Percentiles rank a stretch among this genome's conserved stretches.
phyloP scores from a whole-genome alignment of 2,888 invertebrate genomes.

The Pimpla rufipes region DNA sequence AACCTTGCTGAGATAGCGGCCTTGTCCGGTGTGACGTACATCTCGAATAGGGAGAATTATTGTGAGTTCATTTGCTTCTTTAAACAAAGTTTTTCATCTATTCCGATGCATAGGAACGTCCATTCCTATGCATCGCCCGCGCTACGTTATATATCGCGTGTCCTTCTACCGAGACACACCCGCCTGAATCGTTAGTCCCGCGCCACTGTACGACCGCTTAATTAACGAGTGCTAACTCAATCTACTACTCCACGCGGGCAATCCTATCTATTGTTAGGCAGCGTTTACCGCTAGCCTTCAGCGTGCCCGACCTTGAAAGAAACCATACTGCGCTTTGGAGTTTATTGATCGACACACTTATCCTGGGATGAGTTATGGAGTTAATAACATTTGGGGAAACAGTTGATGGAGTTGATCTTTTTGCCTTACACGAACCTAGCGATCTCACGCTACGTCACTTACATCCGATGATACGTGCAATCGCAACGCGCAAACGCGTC shows the following conservation, averaged over 20 bases:
- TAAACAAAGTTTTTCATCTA: neutral
- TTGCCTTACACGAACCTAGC: neutral
- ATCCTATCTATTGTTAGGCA: slow-evolving; percentile 34
- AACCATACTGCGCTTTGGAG: slow-evolving; percentile 46
- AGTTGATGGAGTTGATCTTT: neutral
- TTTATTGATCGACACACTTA: slow-evolving; percentile 61
- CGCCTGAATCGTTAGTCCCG: slow-evolving; percentile 31
- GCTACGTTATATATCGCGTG: neutral
- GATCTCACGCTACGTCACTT: neutral
- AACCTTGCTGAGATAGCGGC: slow-evolving; percentile 94
- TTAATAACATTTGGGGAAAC: slow-evolving; percentile 24
- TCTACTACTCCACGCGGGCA: slow-evolving; percentile 3
- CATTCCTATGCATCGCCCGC: neutral
- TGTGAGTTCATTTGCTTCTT: slow-evolving; percentile 89
- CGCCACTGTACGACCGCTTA: slow-evolving; percentile 13
- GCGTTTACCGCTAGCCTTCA: slow-evolving; percentile 28
- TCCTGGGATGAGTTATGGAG: slow-evolving; percentile 37
- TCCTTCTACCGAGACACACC: neutral
- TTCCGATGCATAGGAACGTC: neutral
- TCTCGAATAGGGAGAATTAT: slow-evolving; percentile 97
- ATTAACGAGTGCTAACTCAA: slow-evolving; percentile 55
- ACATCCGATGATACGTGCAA: neutral
- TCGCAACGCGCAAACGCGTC: neutral
- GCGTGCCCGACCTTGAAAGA: slow-evolving; percentile 51
- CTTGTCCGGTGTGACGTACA: slow-evolving; percentile 96